Conservation (phyloP, 2,888 invertebrate genomes). For the Phortica magna region DNA sequence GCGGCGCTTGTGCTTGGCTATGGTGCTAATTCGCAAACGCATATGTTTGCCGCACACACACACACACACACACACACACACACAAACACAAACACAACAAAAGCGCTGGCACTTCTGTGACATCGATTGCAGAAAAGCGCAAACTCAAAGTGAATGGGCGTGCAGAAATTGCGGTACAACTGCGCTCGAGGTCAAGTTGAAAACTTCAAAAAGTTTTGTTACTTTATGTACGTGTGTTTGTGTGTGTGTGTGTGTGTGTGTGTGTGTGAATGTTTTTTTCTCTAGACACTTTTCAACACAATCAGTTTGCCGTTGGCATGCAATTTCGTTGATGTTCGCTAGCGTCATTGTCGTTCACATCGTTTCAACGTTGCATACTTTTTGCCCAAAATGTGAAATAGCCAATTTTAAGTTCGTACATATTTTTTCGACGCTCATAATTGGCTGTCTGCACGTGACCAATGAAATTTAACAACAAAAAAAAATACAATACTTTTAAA, state of each 20-base stretch:
- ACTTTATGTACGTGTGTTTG: background rate
- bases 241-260: background rate
- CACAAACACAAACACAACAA: background rate
- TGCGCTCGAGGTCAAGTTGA: slow-evolving; percentile 20
- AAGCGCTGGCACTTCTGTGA: background rate
- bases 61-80: slow-evolving; percentile 5
- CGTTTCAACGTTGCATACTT: background rate
- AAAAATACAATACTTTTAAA: too few species aligned
- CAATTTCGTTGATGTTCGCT: background rate
- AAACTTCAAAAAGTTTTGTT: slow-evolving; percentile 9
- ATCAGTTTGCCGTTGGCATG: slow-evolving; percentile 1
- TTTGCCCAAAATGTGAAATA: background rate
- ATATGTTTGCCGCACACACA: background rate
- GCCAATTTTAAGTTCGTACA: too few species aligned
- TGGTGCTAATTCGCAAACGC: slow-evolving; percentile 19
- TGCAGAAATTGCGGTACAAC: background rate
- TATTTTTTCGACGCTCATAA: too few species aligned
- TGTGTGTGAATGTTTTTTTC: background rate
- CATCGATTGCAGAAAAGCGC: slow-evolving; percentile 17
- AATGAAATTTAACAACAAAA: too few species aligned
- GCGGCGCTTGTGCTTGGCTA: slow-evolving; percentile 14
- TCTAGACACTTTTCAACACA: slow-evolving; percentile 15
- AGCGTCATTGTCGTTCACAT: background rate
- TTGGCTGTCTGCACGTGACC: too few species aligned
- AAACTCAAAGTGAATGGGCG: background rate